Evolutionary conservation across 2,797 vertebrate species (phyloP).

Genomic region (Oophaga sylvatica): DNA sequence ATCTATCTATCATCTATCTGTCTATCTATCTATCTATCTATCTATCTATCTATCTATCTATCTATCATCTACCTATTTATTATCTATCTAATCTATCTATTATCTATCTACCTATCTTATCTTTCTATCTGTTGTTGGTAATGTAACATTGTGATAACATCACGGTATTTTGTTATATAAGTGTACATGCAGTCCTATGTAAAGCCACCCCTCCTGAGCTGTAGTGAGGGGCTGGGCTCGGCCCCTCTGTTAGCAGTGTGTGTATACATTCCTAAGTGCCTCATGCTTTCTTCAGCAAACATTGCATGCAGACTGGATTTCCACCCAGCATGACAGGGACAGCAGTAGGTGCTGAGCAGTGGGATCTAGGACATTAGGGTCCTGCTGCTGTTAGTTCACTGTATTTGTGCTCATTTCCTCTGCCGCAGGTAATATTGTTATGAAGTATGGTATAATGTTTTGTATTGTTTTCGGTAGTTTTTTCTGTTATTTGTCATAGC

Average conservation of each 20-base stretch:
- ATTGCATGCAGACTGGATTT: slow-evolving; percentile 14
- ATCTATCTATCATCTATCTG: too few relatives aligned
- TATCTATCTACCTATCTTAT: too few relatives aligned
- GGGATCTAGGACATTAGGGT: not conserved
- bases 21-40: too few relatives aligned
- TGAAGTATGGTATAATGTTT: not conserved
- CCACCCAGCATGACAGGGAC: not conserved
- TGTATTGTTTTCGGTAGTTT: too few relatives aligned
- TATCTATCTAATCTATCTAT: too few relatives aligned
- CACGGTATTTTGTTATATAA: not conserved
- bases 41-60: too few relatives aligned
- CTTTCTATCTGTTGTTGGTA: not conserved
- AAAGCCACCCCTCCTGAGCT: not conserved
- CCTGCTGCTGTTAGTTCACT: not conserved
- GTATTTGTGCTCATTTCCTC: not conserved
- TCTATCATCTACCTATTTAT: too few relatives aligned
- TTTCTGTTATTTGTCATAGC: not conserved
- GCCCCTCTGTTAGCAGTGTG: slow-evolving; percentile 31
- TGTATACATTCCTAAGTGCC: slow-evolving; percentile 54
- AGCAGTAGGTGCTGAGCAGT: not conserved
- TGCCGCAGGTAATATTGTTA: not conserved
- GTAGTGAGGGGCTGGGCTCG: not conserved
- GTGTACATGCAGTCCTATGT: not conserved
- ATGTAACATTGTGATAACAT: not conserved
- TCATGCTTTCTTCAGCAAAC: slow-evolving; percentile 56